Evolutionary conservation across 2,113 vertebrate species (phyloP).

Genomic region (Gracilinanus agilis): DNA sequence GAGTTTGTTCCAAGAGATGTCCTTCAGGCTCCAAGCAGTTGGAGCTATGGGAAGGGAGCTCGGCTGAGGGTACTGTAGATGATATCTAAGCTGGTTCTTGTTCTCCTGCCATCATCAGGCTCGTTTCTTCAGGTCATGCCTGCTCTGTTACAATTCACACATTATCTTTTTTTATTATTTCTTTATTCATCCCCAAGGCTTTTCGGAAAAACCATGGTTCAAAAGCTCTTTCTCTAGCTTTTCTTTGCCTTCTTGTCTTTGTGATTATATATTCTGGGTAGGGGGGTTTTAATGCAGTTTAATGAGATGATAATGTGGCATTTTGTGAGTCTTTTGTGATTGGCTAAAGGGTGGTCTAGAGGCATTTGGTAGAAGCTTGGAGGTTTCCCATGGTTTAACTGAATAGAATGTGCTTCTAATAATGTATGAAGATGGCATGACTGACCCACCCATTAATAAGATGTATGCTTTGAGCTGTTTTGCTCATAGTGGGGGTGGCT

Average conservation of each 20-base stretch:
- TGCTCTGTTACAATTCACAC: neutral
- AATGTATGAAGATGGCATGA: neutral
- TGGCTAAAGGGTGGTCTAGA: slow-evolving; percentile 3
- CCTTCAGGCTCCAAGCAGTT: neutral
- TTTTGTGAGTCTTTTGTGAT: neutral
- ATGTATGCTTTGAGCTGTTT: neutral
- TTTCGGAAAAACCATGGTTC: neutral
- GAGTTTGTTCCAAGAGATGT: neutral
- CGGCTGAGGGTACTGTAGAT: neutral
- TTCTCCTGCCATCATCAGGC: neutral
- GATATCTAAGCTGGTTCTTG: neutral
- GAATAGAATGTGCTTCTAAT: neutral
- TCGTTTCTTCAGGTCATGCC: neutral
- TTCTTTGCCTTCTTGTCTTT: neutral
- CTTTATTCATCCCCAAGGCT: neutral
- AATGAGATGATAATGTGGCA: slow-evolving; percentile 8
- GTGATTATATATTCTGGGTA: neutral
- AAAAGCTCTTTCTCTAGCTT: neutral
- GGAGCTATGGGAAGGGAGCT: neutral
- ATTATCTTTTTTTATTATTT: neutral
- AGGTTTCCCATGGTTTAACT: neutral
- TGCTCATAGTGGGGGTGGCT: neutral
- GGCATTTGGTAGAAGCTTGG: neutral
- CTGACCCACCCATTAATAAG: neutral
- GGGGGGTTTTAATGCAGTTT: neutral